Conservation (phyloP, 2,113 vertebrate genomes). For the Danionella cerebrum region DNA sequence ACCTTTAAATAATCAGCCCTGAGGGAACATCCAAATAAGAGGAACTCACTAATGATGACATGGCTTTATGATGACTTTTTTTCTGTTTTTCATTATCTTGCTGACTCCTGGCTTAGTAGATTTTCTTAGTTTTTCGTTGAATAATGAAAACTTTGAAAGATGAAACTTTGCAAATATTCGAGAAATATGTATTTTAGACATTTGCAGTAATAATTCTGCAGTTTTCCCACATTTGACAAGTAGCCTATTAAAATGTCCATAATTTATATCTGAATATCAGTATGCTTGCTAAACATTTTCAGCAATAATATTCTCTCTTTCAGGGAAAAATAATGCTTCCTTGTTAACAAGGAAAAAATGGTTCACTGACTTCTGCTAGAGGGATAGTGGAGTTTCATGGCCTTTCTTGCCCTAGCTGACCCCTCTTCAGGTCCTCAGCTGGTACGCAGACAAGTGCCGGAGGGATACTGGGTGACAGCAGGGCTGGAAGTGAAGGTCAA, state of each 20-base stretch:
- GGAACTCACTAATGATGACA: not conserved
- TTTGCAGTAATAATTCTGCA: no score
- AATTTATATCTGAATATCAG: no score
- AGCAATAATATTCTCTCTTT: no score
- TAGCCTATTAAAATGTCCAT: no score
- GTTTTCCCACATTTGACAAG: no score
- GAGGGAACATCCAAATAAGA: not conserved
- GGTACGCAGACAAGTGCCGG: slow-evolving; percentile 22
- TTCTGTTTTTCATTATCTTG: not conserved
- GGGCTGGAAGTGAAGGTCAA: slow-evolving; percentile 23
- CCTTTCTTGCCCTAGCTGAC: not conserved
- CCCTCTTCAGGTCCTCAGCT: slow-evolving; percentile 40
- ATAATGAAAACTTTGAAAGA: no score
- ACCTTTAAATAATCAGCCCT: not conserved
- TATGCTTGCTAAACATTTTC: no score
- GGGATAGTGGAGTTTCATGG: not conserved
- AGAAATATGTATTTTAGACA: no score
- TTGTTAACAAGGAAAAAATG: not conserved
- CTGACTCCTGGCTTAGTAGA: not conserved
- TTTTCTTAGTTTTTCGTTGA: no score
- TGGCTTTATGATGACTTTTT: not conserved
- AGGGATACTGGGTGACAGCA: slow-evolving; percentile 11
- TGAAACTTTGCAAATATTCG: no score
- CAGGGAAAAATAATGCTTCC: no score
- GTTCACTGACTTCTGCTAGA: not conserved